phyloP scores from a whole-genome alignment of 2,113 vertebrate species.

The Pristiophorus japonicus region DNA sequence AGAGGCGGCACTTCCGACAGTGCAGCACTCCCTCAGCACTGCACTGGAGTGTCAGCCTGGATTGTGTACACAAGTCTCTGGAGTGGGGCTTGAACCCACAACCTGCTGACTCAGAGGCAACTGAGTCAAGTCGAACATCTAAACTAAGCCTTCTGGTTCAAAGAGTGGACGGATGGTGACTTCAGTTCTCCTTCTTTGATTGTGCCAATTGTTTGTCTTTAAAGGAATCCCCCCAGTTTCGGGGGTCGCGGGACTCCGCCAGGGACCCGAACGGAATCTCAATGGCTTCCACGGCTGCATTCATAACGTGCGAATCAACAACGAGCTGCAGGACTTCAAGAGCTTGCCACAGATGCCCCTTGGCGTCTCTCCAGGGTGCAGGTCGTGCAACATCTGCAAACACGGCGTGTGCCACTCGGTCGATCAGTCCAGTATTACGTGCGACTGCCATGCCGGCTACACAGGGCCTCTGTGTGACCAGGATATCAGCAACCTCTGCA shows the following conservation, averaged over 20 bases:
- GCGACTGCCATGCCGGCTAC: slow-evolving; percentile 82
- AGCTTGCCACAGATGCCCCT: slow-evolving; percentile 60
- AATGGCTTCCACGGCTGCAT: slow-evolving; percentile 87
- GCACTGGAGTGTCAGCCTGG: neutral
- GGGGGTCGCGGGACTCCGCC: slow-evolving; percentile 71
- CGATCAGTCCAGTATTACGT: slow-evolving; percentile 78
- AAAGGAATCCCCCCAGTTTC: slow-evolving; percentile 62
- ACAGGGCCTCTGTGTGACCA: slow-evolving; percentile 78
- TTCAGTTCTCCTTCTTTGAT: neutral
- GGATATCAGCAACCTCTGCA: slow-evolving; percentile 66
- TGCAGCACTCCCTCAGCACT: no score
- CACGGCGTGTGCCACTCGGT: slow-evolving; percentile 78
- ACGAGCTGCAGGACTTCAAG: slow-evolving; percentile 85
- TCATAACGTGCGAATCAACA: slow-evolving; percentile 85
- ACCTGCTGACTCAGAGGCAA: neutral
- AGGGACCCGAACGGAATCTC: slow-evolving; percentile 71
- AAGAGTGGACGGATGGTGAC: no score
- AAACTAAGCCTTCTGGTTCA: neutral
- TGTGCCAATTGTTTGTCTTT: slow-evolving; percentile 4
- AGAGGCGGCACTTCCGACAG: no score
- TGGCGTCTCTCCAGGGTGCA: slow-evolving; percentile 81
- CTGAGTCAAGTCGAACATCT: neutral
- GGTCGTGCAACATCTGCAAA: slow-evolving; percentile 84
- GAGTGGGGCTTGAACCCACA: neutral
- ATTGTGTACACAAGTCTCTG: neutral